Percentiles rank a stretch among this genome's conserved stretches.
phyloP scores from a whole-genome alignment of 1,140 invertebrate species.

The Cotesia chilonis region DNA sequence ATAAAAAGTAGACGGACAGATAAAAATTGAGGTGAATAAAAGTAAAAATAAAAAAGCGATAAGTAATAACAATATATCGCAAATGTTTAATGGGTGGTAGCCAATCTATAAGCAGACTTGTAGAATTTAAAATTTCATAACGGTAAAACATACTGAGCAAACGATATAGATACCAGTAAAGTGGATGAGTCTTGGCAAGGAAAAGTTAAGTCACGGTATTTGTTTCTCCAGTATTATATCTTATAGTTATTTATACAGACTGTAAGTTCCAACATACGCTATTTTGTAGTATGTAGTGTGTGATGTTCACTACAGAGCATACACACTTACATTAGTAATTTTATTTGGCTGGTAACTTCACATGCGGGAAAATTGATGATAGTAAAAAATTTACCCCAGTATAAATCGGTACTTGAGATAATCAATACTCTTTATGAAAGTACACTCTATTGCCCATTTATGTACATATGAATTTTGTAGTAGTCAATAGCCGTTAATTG shows the following conservation, averaged over 20 bases:
- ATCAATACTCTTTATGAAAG: too few species aligned
- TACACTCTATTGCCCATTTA: not conserved
- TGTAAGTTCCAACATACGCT: too few species aligned
- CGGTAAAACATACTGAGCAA: slow-evolving; percentile 6
- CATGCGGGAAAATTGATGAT: too few species aligned
- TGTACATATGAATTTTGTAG: not conserved
- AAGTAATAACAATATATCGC: not conserved
- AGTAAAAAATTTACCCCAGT: too few species aligned
- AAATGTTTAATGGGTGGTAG: not conserved
- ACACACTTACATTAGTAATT: too few species aligned
- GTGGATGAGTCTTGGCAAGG: not conserved
- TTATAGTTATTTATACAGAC: too few species aligned
- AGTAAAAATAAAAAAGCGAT: not conserved
- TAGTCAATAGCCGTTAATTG: not conserved
- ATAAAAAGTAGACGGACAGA: not conserved
- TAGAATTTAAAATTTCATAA: slow-evolving; percentile 22
- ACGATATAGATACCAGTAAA: not conserved
- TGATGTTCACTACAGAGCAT: too few species aligned
- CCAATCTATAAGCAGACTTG: slow-evolving; percentile 19
- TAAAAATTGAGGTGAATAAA: not conserved
- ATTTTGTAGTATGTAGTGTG: too few species aligned
- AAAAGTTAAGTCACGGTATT: too few species aligned
- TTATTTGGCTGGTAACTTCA: too few species aligned
- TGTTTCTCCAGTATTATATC: too few species aligned
- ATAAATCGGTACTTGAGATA: too few species aligned